These are phyloP conservation scores for Leptocoma aspasia DNA, from an alignment of 2,113 vertebrate genomes.

Conservation along the genomic window DNA sequence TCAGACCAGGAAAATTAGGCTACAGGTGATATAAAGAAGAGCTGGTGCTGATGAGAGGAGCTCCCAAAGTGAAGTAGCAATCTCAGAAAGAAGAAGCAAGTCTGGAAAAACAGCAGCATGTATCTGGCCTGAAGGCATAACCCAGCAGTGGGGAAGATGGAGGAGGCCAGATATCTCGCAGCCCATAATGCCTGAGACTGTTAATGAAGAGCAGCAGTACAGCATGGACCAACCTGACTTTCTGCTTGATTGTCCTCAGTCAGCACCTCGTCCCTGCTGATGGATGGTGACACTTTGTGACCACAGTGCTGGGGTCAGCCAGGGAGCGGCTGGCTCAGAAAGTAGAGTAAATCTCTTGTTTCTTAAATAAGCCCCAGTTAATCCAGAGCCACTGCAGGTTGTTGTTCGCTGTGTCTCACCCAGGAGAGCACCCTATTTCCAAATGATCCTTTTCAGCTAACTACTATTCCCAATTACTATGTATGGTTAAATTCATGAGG, in stretches of 20 bases:
- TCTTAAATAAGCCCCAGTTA: background rate
- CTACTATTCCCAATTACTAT: background rate
- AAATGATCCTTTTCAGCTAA: background rate
- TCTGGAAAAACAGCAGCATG: background rate
- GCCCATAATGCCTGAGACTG: background rate
- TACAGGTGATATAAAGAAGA: background rate
- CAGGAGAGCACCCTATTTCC: background rate
- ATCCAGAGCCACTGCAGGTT: background rate
- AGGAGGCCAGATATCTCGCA: background rate
- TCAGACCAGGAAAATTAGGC: background rate
- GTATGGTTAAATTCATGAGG: background rate
- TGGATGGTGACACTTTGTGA: background rate
- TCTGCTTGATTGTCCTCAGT: fast-evolving
- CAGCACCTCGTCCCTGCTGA: background rate
- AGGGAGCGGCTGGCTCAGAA: background rate
- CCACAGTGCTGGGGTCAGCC: background rate
- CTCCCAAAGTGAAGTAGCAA: background rate
- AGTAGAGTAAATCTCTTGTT: background rate
- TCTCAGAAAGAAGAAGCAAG: background rate
- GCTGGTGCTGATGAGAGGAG: background rate
- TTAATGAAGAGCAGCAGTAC: background rate
- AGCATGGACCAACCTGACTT: background rate
- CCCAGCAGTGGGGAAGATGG: background rate
- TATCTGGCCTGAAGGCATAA: background rate
- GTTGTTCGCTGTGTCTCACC: background rate